Conservation (phyloP, 2,888 invertebrate genomes). For the Diarsia dahlii region DNA sequence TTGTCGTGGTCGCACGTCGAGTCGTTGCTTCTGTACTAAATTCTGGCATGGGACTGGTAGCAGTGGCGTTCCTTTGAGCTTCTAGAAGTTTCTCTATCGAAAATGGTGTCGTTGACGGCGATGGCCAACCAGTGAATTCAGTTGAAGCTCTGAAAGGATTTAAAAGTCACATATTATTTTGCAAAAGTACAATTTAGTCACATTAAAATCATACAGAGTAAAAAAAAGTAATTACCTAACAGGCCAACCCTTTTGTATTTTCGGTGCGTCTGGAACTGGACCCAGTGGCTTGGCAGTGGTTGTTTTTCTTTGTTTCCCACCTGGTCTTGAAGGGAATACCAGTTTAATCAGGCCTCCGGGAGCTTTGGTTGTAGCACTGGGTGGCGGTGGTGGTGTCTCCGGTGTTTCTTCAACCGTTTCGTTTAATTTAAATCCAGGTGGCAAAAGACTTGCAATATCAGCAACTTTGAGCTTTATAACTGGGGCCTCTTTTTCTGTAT, state of each 20-base stretch:
- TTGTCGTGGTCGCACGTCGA: constrained; percentile 90
- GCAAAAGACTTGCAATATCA: constrained; percentile 92
- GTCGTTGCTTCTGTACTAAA: constrained; percentile 88
- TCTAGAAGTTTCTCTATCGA: constrained; percentile 95
- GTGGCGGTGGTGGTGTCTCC: constrained; percentile 11
- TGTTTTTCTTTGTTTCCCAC: constrained; percentile 91
- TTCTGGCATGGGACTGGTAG: constrained; percentile 88
- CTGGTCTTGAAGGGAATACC: constrained; percentile 95
- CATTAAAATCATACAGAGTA: background rate
- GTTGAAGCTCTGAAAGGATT: constrained; percentile 93
- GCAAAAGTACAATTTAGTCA: background rate
- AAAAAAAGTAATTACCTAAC: constrained; percentile 90
- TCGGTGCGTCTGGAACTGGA: constrained; percentile 89
- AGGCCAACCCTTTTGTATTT: constrained; percentile 96
- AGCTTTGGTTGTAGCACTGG: constrained; percentile 82
- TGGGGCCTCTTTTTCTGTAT: constrained; percentile 71
- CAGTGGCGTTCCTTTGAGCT: constrained; percentile 91
- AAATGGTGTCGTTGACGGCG: constrained; percentile 96
- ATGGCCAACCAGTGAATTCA: constrained; percentile 98
- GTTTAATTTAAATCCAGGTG: constrained; percentile 91
- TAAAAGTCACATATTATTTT: background rate
- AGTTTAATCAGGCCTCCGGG: constrained; percentile 91
- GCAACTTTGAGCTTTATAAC: constrained; percentile 79
- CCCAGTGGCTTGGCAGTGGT: constrained; percentile 91
- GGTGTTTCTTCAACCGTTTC: constrained; percentile 71